Evolutionary conservation across 2,888 invertebrate genomes (phyloP), one percentile per base, ranked within the genome.

Genomic region (Cetonia aurata): DNA sequence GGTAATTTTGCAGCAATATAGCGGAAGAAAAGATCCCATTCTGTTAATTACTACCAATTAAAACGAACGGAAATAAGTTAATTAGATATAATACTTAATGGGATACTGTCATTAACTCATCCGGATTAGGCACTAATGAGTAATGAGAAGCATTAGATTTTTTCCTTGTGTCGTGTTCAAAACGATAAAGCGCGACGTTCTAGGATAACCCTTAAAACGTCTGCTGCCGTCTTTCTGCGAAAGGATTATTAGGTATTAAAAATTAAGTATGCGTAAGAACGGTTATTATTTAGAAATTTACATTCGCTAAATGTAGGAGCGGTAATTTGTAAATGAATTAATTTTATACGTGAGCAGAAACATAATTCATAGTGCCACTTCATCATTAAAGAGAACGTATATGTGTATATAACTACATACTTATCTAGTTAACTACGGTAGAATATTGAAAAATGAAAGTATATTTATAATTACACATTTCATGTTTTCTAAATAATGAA

Each of bases 1-100:
- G 17, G 6, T 17, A 60, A 44, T 60, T 60, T 41, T 46, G 25
- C 46, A 46, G 0, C 6, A 25, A n/a, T 46, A 60, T 33, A n/a
- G 46, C 60, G 60, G 60, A 60, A 60, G 60, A 46, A 59, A 44
- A 17, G 44, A 13, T 44, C 44, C 44, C 42, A n/a, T 59, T 44
- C n/a, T 12, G 25, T 25, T 46, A 60, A 60, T 60, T 60, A 31
- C 13, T 46, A 4, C 19, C 46, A 31, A 60, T 60, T 46, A 33
- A 13, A 60, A 4, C 44, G 13, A 60, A 46, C 60, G 60, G 60
- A 60, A 60, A 44, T 48, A 60, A 46, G 25, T 25, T 60, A 17
- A 60, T 60, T 60, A 46, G 31, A 4, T 25, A 25, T 25, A 25
- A 46, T 25, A 31, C 15, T 31, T 3, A 37, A 57, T 41, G 57